phyloP scores from a whole-genome alignment of 2,113 vertebrate species.

The Limanda limanda region DNA sequence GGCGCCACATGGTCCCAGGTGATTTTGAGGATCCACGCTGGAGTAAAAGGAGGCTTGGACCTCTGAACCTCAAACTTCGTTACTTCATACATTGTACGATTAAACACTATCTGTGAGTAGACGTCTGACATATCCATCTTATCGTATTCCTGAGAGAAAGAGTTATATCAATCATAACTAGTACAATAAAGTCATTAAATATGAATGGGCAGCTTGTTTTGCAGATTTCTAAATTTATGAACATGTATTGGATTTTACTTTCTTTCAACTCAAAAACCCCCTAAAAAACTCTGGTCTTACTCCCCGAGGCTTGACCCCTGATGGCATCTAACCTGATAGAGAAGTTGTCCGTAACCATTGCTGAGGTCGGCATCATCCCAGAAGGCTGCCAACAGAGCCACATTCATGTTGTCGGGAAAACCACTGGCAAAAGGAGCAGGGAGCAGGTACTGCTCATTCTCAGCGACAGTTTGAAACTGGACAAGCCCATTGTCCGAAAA shows the following conservation, averaged over 20 bases:
- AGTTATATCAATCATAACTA: not conserved
- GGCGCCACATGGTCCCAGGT: slow-evolving; percentile 85
- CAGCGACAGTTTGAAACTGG: slow-evolving; percentile 79
- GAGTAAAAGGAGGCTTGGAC: slow-evolving; percentile 70
- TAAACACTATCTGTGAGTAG: slow-evolving; percentile 82
- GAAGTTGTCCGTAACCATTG: slow-evolving; percentile 74
- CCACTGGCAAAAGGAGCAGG: slow-evolving; percentile 76
- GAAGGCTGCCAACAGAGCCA: slow-evolving; percentile 82
- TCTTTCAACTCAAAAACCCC: not conserved
- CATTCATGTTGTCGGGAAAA: slow-evolving; percentile 76
- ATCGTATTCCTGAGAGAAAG: slow-evolving; percentile 73
- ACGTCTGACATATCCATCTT: slow-evolving; percentile 67
- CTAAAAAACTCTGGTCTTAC: not conserved
- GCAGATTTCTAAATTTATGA: not conserved
- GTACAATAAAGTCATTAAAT: not conserved
- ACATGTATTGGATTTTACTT: not conserved
- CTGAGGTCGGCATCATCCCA: slow-evolving; percentile 87
- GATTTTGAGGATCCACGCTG: slow-evolving; percentile 85
- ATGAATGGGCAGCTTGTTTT: not conserved
- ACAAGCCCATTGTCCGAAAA: slow-evolving; percentile 87
- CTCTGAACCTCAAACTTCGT: slow-evolving; percentile 72
- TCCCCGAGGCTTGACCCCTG: not conserved
- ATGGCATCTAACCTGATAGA: slow-evolving; percentile 79
- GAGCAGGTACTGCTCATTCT: slow-evolving; percentile 81
- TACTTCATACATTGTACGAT: slow-evolving; percentile 80